Conservation (phyloP, 2,113 vertebrate species). For the Nestor notabilis region DNA sequence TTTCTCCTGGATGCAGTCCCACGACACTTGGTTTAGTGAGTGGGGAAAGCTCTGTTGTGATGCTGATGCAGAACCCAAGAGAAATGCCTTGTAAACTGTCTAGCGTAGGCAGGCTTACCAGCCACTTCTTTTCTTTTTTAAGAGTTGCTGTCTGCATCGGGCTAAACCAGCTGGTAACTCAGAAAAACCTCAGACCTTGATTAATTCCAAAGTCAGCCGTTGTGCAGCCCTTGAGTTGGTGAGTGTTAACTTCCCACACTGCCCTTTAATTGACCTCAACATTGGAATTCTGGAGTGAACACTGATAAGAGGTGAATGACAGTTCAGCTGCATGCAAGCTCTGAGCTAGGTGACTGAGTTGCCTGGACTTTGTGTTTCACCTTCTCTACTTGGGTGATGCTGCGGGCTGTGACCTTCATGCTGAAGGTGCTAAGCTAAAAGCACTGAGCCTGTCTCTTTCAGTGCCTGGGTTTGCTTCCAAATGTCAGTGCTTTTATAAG, state of each 20-base stretch:
- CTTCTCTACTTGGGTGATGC: background rate
- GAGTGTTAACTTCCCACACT: background rate
- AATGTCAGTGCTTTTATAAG: background rate
- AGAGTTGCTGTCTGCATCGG: background rate
- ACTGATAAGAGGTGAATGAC: background rate
- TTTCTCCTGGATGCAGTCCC: background rate
- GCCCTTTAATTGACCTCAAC: background rate
- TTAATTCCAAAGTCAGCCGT: background rate
- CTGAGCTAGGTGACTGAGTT: background rate
- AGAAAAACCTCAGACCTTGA: background rate
- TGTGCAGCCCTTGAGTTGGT: background rate
- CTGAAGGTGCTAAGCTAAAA: background rate
- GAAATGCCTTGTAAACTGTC: background rate
- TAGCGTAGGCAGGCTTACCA: background rate
- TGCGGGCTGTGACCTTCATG: background rate
- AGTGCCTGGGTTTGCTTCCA: background rate
- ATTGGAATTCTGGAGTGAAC: background rate
- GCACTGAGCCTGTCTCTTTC: background rate
- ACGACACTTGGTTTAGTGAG: accelerated
- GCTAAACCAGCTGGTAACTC: background rate
- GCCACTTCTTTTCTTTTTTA: background rate
- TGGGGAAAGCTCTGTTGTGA: background rate
- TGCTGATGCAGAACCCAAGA: background rate
- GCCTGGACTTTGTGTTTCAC: background rate
- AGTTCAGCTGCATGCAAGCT: background rate